Conservation (phyloP, 1,140 invertebrate genomes). For the Battus philenor region DNA sequence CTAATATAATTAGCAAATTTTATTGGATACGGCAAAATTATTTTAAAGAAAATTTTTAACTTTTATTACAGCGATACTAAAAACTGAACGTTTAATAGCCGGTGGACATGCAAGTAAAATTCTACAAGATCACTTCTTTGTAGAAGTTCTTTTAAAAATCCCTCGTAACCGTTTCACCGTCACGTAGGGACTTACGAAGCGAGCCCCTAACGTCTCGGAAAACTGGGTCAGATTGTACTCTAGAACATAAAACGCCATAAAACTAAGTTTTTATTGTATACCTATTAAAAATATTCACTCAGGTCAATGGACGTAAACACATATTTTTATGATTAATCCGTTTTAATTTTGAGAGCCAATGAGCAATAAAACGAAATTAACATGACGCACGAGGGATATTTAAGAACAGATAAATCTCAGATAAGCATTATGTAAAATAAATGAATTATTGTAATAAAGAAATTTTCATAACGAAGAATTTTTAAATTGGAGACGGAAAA, state of each 20-base stretch:
- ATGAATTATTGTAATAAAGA: no score
- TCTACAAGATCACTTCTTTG: background rate
- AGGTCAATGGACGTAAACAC: conserved; percentile 12
- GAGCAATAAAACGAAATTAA: no score
- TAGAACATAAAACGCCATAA: conserved; percentile 10
- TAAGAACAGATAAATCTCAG: no score
- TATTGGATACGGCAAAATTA: no score
- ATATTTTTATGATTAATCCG: conserved; percentile 11
- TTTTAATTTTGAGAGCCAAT: no score
- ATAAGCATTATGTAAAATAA: no score
- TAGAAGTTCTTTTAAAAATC: conserved; percentile 3
- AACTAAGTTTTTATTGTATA: conserved; percentile 12
- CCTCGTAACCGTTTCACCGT: conserved; percentile 2
- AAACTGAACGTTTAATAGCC: background rate
- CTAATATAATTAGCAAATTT: no score
- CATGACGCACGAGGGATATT: no score
- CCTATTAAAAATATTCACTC: conserved; percentile 14
- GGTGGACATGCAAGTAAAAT: background rate
- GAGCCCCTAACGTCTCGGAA: background rate
- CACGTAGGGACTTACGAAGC: conserved; percentile 8
- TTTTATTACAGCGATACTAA: no score
- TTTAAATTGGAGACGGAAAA: no score
- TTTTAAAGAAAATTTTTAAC: no score
- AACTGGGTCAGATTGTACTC: conserved; percentile 14
- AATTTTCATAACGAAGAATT: no score